Percentiles rank a stretch among this genome's conserved stretches.
Evolutionary conservation across 2,113 vertebrate species (phyloP).

Genomic region (Neotoma lepida): DNA sequence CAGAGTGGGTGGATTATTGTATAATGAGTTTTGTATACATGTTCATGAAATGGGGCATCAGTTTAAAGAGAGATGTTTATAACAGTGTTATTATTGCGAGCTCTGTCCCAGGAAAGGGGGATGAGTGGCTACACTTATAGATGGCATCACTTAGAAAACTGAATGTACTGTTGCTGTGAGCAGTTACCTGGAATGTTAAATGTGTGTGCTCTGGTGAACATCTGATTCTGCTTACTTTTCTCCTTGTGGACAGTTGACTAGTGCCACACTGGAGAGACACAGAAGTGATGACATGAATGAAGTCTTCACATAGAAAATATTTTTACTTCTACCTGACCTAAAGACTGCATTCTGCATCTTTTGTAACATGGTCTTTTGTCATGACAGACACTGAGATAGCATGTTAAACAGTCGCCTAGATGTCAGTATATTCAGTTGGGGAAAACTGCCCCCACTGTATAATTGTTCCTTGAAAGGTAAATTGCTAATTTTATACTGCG

Average conservation of each 20-base stretch:
- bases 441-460: conserved; percentile 80
- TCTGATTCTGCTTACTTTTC: conserved; percentile 69
- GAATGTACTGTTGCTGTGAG: conserved; percentile 61
- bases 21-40: conserved; percentile 80
- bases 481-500: conserved; percentile 86
- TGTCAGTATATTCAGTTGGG: conserved; percentile 78
- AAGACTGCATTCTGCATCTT: conserved; percentile 82
- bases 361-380: conserved; percentile 83
- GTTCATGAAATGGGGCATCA: conserved; percentile 80
- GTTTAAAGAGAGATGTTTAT: conserved; percentile 78
- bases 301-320: conserved; percentile 81
- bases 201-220: conserved; percentile 72
- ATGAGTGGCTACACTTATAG: conserved; percentile 65
- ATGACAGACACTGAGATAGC: conserved; percentile 87
- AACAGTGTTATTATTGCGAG: conserved; percentile 78
- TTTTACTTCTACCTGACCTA: conserved; percentile 82
- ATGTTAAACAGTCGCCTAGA: conserved; percentile 85
- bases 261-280: conserved; percentile 72
- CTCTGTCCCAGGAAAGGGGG: conserved; percentile 70
- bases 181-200: conserved; percentile 62
- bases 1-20: conserved; percentile 78
- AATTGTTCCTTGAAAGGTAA: conserved; percentile 85
- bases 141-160: conserved; percentile 58
- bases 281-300: conserved; percentile 77
- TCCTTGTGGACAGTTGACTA: conserved; percentile 71